Conservation (phyloP, 2,113 vertebrate genomes). For the Rattus norvegicus region GRCr8 NC_086021.1:186794501-186795000, state of each 20-base stretch:
- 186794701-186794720: fast-evolving
- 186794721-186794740: neutral
- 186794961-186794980: neutral
- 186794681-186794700: neutral
- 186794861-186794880: neutral
- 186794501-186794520: too few species aligned
- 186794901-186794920: fast-evolving
- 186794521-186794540: too few species aligned
- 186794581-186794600: too few species aligned
- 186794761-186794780: neutral
- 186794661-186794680: neutral
- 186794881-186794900: neutral
- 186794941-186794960: neutral
- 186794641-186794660: too few species aligned
- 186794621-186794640: too few species aligned
- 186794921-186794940: neutral
- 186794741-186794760: neutral
- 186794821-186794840: neutral
- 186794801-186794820: neutral
- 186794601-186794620: too few species aligned
- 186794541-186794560: too few species aligned
- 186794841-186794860: neutral
- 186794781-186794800: fast-evolving
- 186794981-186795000: neutral
- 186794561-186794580: too few species aligned